These are phyloP conservation scores for Rhineura floridana DNA, from an alignment of 2,113 vertebrate genomes.

Conservation along the genomic window DNA sequence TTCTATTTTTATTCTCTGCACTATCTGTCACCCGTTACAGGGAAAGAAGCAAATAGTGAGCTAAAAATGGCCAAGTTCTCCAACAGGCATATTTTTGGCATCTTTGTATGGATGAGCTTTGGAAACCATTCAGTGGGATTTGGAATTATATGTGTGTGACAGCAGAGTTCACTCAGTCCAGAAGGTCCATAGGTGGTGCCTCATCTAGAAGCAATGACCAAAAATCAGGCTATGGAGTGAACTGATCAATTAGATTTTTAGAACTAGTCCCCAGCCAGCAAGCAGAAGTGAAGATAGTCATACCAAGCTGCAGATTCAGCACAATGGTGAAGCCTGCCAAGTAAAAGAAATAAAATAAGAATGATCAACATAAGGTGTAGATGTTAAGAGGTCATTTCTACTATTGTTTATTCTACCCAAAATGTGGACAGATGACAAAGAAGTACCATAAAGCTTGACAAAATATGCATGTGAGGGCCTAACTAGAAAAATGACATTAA, in stretches of 20 bases:
- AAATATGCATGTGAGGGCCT: not conserved
- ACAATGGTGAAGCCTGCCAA: slow-evolving; percentile 47
- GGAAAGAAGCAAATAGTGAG: too few species aligned
- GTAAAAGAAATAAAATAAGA: not conserved
- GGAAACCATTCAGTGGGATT: not conserved
- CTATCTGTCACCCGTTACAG: too few species aligned
- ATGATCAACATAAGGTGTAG: not conserved
- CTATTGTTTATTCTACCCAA: not conserved
- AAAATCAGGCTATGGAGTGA: not conserved
- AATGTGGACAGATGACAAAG: not conserved
- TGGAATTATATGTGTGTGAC: not conserved
- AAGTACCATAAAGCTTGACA: not conserved
- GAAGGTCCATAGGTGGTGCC: not conserved
- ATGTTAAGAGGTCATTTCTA: not conserved
- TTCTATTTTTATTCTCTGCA: not conserved
- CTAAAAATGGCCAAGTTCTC: not conserved
- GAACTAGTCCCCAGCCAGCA: not conserved
- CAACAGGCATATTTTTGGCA: not conserved
- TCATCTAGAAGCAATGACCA: not conserved
- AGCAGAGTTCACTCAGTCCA: not conserved
- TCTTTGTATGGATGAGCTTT: not conserved
- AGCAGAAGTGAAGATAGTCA: not conserved
- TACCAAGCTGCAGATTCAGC: slow-evolving; percentile 46
- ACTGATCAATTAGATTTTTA: not conserved
- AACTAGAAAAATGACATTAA: not conserved